Evolutionary conservation across 2,797 vertebrate species (phyloP), one percentile per base, ranked within the genome.

Genomic region (Triplophysa yarkandensis): DNA sequence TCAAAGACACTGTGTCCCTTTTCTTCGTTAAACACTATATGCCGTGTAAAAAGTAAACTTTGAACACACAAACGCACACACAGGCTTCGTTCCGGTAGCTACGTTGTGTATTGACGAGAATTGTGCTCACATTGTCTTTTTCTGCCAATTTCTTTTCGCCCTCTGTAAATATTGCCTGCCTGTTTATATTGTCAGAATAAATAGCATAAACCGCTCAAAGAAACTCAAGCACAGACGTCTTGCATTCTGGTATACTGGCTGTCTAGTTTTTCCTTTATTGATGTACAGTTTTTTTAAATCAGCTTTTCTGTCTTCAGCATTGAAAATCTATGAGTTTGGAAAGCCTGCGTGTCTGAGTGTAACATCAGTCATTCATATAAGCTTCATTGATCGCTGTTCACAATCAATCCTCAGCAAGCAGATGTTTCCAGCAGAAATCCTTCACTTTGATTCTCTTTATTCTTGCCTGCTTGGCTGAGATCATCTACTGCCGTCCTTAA

Each of bases 151-250:
- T 54, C 30, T 10, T 55, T 25, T 23, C 46, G 62, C 52, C 60
- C 16, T 32, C n/a, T 44, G 32, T 39, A 34, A 30, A 39, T 16
- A 32, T 48, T 57, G 23, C 14, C 27, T 65, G 36, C 5, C 27
- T 74, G 63, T 66, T 74, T 58, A 58, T 46, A 54, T 46, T 74
- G 71, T 66, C 28, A 58, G 28, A 34, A 66, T 36, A 66, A 74
- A 64, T 54, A 30, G 25, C 14, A 48, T 74, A 34, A 46, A 58
- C 27, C 9, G 28, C 28, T 46, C 21, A 27, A 58, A 68, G 58
- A 48, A 60, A 17, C 19, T 60, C 8, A 34, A 60, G 14, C 32
- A 23, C 44, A 2, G 48, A 30, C 52, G 36, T 74, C 27, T 48
- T 10, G 6, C 6, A 4, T 66, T 66, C 14, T 66, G n/a, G 58